A percentile compares a stretch with the other conserved stretches of the same genome.
Conservation (phyloP, 2,888 invertebrate species). For the Eudemis profundana region DNA sequence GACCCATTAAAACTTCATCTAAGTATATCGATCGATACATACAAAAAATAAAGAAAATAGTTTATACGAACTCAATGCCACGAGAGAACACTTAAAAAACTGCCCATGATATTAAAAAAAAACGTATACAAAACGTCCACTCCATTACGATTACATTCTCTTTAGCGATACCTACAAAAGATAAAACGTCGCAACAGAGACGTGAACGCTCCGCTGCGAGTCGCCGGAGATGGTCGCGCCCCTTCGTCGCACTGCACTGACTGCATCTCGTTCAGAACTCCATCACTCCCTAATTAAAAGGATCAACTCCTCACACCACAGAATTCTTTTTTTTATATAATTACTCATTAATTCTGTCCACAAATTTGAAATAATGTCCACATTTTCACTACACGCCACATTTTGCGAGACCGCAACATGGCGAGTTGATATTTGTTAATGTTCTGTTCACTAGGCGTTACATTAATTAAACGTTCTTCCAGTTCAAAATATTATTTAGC, state of each 20-base stretch:
- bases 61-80: constrained; percentile 70
- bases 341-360: constrained; percentile 82
- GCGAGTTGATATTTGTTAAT: constrained; percentile 71
- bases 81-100: constrained; percentile 78
- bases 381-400: constrained; percentile 75
- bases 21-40: constrained; percentile 29
- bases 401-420: constrained; percentile 64
- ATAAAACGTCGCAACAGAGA: constrained; percentile 72
- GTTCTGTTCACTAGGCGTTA: constrained; percentile 83
- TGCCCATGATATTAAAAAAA: constrained; percentile 73
- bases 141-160: constrained; percentile 73
- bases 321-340: constrained; percentile 83
- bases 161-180: constrained; percentile 80
- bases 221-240: constrained; percentile 22
- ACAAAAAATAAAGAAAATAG: constrained; percentile 51
- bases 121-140: constrained; percentile 83
- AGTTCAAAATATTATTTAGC: constrained; percentile 81
- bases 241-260: constrained; percentile 49
- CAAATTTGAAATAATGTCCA: constrained; percentile 84
- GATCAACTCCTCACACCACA: constrained; percentile 84
- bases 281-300: constrained; percentile 76
- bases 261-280: constrained; percentile 63
- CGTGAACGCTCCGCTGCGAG: constrained; percentile 12
- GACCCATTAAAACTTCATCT: constrained; percentile 4
- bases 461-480: constrained; percentile 79